These are phyloP conservation scores for Gnathonemus longibarbis DNA, from an alignment of 2,113 vertebrate genomes.

Conservation along the genomic window DNA sequence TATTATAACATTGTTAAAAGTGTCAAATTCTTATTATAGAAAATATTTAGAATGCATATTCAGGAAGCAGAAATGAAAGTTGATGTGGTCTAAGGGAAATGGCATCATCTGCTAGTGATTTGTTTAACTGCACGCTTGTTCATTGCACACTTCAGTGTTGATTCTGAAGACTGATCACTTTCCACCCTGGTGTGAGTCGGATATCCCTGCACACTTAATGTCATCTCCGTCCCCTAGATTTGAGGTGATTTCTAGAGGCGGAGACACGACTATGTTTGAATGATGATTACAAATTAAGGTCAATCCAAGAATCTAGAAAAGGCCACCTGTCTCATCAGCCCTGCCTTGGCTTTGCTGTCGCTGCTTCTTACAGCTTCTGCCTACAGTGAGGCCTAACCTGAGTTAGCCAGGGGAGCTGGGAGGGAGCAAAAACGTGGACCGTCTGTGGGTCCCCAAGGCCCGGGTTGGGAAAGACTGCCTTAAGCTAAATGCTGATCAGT, in stretches of 20 bases:
- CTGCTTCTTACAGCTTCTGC: not conserved
- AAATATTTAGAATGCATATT: not conserved
- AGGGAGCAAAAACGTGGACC: not conserved
- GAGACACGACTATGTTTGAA: not conserved
- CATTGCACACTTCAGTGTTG: not conserved
- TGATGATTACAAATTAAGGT: not conserved
- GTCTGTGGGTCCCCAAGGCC: not conserved
- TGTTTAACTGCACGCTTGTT: not conserved
- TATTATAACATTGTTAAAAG: not conserved
- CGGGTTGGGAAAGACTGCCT: not conserved
- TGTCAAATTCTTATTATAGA: not conserved
- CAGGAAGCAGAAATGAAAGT: not conserved
- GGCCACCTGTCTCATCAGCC: not conserved
- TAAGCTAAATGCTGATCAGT: not conserved
- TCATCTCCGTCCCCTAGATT: not conserved
- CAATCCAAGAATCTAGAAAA: not conserved
- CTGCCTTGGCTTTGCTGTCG: not conserved
- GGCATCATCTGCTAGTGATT: not conserved
- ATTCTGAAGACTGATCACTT: not conserved
- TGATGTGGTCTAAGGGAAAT: not conserved
- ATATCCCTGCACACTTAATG: not conserved
- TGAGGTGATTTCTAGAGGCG: not conserved
- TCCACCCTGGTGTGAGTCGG: not conserved
- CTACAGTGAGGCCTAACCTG: not conserved
- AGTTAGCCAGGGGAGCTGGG: not conserved